A percentile compares a stretch with the other conserved stretches of the same genome.
phyloP scores from a whole-genome alignment of 35 echinoderm and acorn worm species.

The Anneissia japonica region DNA sequence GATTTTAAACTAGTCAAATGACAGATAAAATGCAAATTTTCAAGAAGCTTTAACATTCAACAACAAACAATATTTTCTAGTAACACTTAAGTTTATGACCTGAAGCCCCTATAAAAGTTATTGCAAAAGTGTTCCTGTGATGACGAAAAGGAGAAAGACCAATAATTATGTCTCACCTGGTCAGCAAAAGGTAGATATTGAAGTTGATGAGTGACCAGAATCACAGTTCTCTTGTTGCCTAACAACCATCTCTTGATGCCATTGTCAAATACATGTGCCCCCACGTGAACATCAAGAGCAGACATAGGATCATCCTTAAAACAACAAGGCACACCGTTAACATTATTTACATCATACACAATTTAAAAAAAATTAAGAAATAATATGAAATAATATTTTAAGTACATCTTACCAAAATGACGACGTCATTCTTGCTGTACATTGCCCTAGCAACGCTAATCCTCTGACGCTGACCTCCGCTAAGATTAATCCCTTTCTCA shows the following conservation, averaged over 20 bases:
- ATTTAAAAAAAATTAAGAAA: too few relatives aligned
- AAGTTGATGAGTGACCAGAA: conserved; percentile 66
- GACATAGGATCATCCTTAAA: conserved; percentile 63
- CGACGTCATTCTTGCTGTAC: conserved; percentile 17
- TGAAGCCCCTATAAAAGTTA: too few relatives aligned
- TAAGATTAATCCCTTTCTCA: conserved; percentile 38
- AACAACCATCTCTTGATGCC: conserved; percentile 40
- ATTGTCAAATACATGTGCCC: conserved; percentile 53
- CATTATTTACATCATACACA: too few relatives aligned
- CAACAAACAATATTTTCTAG: too few relatives aligned
- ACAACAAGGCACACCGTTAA: too few relatives aligned
- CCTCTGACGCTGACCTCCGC: conserved; percentile 30
- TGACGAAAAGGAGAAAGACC: too few relatives aligned
- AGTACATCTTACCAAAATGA: conserved; percentile 37
- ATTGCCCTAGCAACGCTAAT: conserved; percentile 34
- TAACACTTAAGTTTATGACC: too few relatives aligned
- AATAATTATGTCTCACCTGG: conserved; percentile 34
- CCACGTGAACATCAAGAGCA: conserved; percentile 58
- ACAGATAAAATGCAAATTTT: too few relatives aligned
- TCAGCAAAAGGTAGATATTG: conserved; percentile 58
- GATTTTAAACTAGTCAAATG: too few relatives aligned
- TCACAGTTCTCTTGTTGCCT: conserved; percentile 40
- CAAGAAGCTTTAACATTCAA: too few relatives aligned
- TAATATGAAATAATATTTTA: too few relatives aligned
- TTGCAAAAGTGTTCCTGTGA: too few relatives aligned